Evolutionary conservation across 53 echinoderm and acorn worm species (phyloP).

Genomic region (Henricia sp.): DNA sequence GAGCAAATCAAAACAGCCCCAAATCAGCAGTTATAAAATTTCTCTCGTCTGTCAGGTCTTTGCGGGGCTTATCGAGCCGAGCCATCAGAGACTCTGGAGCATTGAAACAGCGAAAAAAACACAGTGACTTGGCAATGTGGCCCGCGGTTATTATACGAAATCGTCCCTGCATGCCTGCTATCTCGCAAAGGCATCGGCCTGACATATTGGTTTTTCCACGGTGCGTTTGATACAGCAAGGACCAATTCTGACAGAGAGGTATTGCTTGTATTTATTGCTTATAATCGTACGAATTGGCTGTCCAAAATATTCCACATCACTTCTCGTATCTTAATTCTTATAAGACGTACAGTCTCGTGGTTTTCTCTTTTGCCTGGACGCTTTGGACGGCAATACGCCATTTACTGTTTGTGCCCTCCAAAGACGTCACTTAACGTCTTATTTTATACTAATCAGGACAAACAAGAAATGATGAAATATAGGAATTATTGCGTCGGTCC

Average conservation of each 20-base stretch:
- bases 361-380: too few relatives aligned
- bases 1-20: conserved; percentile 32
- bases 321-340: too few relatives aligned
- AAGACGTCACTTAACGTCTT: too few relatives aligned
- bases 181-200: conserved; percentile 6
- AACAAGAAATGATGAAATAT: too few relatives aligned
- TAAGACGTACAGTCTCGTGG: too few relatives aligned
- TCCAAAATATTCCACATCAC: too few relatives aligned
- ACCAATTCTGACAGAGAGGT: too few relatives aligned
- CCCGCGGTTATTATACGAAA: conserved; percentile 22
- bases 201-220: conserved; percentile 39
- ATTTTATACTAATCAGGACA: too few relatives aligned
- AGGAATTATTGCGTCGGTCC: too few relatives aligned
- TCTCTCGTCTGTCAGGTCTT: background rate
- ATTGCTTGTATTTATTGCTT: background rate
- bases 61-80: conserved; percentile 29
- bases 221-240: conserved; percentile 38
- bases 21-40: background rate
- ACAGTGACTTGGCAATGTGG: background rate
- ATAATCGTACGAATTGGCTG: too few relatives aligned
- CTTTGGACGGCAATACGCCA: too few relatives aligned
- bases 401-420: too few relatives aligned
- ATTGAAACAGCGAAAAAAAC: background rate
- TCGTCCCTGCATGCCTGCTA: background rate
- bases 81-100: conserved; percentile 22